Conservation (phyloP, 2,113 vertebrate genomes). For the Tupaia tana region DNA sequence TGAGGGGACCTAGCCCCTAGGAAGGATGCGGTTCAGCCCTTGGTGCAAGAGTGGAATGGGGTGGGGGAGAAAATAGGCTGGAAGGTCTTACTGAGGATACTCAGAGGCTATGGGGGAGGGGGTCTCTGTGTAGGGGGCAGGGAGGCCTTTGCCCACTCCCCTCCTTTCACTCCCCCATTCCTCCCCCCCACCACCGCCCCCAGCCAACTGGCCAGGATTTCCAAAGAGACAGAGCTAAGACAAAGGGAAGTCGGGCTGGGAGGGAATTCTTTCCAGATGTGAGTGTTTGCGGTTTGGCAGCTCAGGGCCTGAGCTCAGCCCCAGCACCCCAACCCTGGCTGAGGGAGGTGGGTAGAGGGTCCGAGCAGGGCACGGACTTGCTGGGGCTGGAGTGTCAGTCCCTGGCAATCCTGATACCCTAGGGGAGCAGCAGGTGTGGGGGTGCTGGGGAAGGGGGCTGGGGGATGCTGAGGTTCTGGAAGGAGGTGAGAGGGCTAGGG, state of each 20-base stretch:
- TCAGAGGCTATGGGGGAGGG: not conserved
- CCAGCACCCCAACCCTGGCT: slow-evolving; percentile 39
- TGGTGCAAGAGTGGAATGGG: too few relatives aligned
- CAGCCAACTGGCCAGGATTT: slow-evolving; percentile 59
- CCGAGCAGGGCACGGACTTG: not conserved
- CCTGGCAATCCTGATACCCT: not conserved
- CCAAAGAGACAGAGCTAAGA: slow-evolving; percentile 77
- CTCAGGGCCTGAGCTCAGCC: slow-evolving; percentile 60
- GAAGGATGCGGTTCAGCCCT: not conserved
- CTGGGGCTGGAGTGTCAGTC: not conserved
- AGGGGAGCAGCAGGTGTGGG: not conserved
- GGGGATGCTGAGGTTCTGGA: not conserved
- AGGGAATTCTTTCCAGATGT: slow-evolving; percentile 83
- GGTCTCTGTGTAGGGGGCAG: not conserved
- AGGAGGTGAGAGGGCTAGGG: not conserved
- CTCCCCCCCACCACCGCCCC: not conserved
- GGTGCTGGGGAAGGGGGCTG: not conserved
- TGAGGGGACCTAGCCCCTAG: not conserved
- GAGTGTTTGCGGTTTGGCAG: slow-evolving; percentile 78
- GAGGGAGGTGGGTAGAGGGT: not conserved
- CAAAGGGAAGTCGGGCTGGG: slow-evolving; percentile 76
- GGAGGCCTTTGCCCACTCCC: not conserved
- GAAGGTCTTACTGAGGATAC: not conserved
- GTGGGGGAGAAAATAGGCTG: not conserved
- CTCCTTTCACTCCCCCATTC: slow-evolving; percentile 11